Evolutionary conservation across 2,113 vertebrate genomes (phyloP).

Genomic region (Corythornis vintsioides): DNA sequence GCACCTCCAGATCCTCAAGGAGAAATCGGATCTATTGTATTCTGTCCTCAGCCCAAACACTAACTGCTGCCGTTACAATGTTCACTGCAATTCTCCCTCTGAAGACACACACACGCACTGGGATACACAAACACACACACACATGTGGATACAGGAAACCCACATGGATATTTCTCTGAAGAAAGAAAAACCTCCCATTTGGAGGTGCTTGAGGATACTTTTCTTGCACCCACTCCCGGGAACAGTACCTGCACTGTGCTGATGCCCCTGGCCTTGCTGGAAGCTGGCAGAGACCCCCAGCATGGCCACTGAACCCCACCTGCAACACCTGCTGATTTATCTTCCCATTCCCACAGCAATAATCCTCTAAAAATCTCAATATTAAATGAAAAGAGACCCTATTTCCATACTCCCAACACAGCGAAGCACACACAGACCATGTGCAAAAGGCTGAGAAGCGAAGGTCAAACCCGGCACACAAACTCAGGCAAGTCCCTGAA

Average conservation of each 20-base stretch:
- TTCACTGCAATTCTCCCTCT: rapidly evolving
- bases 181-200: background rate
- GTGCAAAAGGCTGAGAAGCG: background rate
- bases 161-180: rapidly evolving
- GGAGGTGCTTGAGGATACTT: background rate
- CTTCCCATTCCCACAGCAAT: background rate
- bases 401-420: background rate
- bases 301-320: background rate
- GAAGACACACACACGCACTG: rapidly evolving
- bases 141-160: rapidly evolving
- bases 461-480: background rate
- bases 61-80: rapidly evolving
- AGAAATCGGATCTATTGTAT: background rate
- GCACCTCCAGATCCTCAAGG: background rate
- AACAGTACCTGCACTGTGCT: background rate
- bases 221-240: too few relatives aligned
- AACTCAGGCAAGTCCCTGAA: rapidly evolving
- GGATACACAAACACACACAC: rapidly evolving
- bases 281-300: rapidly evolving
- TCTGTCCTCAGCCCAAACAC: rapidly evolving
- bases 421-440: rapidly evolving
- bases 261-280: rapidly evolving
- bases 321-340: rapidly evolving
- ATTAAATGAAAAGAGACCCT: background rate
- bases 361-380: background rate